These are phyloP conservation scores for Acromyrmex charruanus DNA, from an alignment of 1,140 invertebrate genomes.

Conservation along the genomic window DNA sequence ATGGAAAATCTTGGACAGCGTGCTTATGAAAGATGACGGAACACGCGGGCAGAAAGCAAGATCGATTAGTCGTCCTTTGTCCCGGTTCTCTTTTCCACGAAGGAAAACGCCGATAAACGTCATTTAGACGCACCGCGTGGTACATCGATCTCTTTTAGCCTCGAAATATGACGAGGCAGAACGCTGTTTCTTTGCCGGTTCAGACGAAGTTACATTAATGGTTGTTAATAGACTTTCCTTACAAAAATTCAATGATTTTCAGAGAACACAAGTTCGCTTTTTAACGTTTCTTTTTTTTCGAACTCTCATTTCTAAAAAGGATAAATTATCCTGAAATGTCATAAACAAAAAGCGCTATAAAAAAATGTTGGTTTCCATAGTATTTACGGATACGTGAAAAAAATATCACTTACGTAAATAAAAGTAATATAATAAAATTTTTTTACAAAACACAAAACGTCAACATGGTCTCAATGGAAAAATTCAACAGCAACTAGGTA, in stretches of 20 bases:
- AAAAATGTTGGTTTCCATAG: neutral
- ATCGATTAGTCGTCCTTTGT: constrained; percentile 55
- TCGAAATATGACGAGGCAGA: constrained; percentile 12
- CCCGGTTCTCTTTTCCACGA: constrained; percentile 1
- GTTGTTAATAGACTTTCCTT: constrained; percentile 9
- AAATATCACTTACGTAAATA: constrained; percentile 16
- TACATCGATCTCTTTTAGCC: constrained; percentile 38
- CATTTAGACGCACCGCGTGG: constrained; percentile 17
- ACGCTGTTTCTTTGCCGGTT: neutral
- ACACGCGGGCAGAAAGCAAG: constrained; percentile 14
- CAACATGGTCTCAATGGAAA: constrained; percentile 3
- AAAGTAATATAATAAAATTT: constrained; percentile 22
- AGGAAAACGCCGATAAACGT: constrained; percentile 51
- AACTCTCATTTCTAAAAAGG: neutral
- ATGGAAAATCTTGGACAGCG: constrained; percentile 48
- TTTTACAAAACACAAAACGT: neutral
- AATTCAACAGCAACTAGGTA: neutral
- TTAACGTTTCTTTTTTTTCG: neutral
- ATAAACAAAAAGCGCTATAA: neutral
- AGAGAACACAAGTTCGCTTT: neutral
- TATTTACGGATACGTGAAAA: constrained; percentile 8
- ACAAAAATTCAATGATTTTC: neutral
- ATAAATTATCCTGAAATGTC: neutral
- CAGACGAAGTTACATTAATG: neutral
- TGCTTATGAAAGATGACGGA: constrained; percentile 35